These are phyloP conservation scores for Netelia virgata DNA, from an alignment of 2,888 invertebrate species.

Conservation along the genomic window DNA sequence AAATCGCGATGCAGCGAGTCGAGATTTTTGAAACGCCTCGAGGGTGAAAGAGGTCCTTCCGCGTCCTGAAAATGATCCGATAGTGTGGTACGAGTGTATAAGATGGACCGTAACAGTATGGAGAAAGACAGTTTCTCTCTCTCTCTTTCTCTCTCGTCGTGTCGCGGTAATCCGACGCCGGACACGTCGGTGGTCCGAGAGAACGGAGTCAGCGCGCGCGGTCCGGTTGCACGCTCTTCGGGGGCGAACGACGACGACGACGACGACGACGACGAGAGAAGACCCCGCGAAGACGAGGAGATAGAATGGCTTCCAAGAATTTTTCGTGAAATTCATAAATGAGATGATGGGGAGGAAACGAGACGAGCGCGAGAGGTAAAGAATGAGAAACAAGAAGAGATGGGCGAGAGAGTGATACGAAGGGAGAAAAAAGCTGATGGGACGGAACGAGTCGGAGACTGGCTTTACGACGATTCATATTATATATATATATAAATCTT, in stretches of 20 bases:
- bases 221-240: slow-evolving; percentile 61
- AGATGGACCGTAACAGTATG: slow-evolving; percentile 35
- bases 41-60: slow-evolving; percentile 69
- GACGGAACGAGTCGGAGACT: slow-evolving; percentile 19
- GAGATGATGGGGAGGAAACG: slow-evolving; percentile 45
- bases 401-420: slow-evolving; percentile 36
- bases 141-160: slow-evolving; percentile 29
- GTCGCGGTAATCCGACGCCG: slow-evolving; percentile 66
- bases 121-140: slow-evolving; percentile 13
- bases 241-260: slow-evolving; percentile 58
- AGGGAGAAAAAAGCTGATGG: slow-evolving; percentile 18
- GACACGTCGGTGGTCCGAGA: slow-evolving; percentile 66
- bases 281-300: slow-evolving; percentile 42
- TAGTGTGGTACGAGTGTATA: slow-evolving; percentile 10
- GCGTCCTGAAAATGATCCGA: slow-evolving; percentile 21
- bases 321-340: slow-evolving; percentile 71
- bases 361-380: slow-evolving; percentile 29
- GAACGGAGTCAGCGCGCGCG: slow-evolving; percentile 11
- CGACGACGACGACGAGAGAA: slow-evolving; percentile 41
- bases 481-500: slow-evolving; percentile 7
- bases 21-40: slow-evolving; percentile 72
- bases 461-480: slow-evolving; percentile 36
- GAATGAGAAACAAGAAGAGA: slow-evolving; percentile 36
- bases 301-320: slow-evolving; percentile 70
- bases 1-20: too few relatives aligned